Percentiles rank a stretch among this genome's conserved stretches.
phyloP scores from a whole-genome alignment of 2,797 vertebrate species.

The Odontamblyopus lacepedii region DNA sequence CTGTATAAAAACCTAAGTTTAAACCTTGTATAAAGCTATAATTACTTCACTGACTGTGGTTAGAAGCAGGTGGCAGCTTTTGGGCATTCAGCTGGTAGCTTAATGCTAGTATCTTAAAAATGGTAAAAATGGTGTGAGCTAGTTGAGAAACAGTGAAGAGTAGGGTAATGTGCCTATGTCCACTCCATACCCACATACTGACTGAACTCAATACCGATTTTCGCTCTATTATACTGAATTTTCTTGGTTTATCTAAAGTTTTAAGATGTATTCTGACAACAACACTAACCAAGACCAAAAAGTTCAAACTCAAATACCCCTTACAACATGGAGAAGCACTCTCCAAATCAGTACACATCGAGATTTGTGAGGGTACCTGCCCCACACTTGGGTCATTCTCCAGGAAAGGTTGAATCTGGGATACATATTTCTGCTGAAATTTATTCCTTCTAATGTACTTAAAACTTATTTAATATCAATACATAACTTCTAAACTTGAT shows the following conservation, averaged over 20 bases:
- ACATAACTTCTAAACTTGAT: no score
- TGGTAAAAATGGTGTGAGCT: not conserved
- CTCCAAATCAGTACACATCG: not conserved
- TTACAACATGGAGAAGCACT: not conserved
- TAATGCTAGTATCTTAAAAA: not conserved
- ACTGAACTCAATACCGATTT: no score
- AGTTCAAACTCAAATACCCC: not conserved
- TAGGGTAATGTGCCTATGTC: not conserved
- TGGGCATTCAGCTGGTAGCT: not conserved
- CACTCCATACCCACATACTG: not conserved
- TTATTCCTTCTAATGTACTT: no score
- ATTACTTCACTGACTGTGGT: not conserved
- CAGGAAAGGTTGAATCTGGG: no score
- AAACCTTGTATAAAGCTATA: slow-evolving; percentile 5
- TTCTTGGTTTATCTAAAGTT: no score
- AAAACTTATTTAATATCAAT: no score
- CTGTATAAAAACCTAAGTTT: not conserved
- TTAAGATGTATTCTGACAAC: no score
- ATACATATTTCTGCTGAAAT: no score
- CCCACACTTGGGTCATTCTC: no score
- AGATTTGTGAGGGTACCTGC: not conserved
- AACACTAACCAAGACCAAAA: not conserved
- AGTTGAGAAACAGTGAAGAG: not conserved
- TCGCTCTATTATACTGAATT: no score
- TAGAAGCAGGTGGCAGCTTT: slow-evolving; percentile 6